Percentiles rank a stretch among this genome's conserved stretches.
Evolutionary conservation across 2,888 invertebrate species (phyloP).

Genomic region (Ectemnius continuus): DNA sequence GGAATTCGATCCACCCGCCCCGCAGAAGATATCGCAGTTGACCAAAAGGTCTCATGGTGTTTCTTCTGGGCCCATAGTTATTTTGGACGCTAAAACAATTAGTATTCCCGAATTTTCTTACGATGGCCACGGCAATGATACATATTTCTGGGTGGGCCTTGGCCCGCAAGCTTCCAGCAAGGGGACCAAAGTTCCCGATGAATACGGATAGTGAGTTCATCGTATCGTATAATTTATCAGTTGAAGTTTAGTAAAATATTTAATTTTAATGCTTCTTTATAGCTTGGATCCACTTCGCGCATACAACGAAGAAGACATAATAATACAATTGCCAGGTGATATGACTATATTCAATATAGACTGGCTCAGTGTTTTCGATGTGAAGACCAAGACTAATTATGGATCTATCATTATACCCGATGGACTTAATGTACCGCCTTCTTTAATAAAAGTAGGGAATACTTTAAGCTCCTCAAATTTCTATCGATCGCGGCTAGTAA

Average conservation of each 20-base stretch:
- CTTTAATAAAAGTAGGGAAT: slow-evolving; percentile 82
- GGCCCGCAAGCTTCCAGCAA: slow-evolving; percentile 92
- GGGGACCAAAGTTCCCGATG: slow-evolving; percentile 91
- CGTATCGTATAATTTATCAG: not conserved
- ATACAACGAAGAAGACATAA: slow-evolving; percentile 87
- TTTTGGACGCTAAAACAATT: slow-evolving; percentile 90
- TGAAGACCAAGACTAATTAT: slow-evolving; percentile 83
- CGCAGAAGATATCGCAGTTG: slow-evolving; percentile 82
- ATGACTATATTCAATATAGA: slow-evolving; percentile 89
- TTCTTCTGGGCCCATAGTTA: slow-evolving; percentile 85
- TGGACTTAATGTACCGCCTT: slow-evolving; percentile 91
- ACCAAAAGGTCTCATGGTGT: slow-evolving; percentile 83
- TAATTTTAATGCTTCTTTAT: slow-evolving; percentile 40
- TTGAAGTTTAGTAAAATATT: not conserved
- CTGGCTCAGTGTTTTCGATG: slow-evolving; percentile 91
- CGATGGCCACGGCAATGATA: slow-evolving; percentile 87
- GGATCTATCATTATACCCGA: slow-evolving; percentile 89
- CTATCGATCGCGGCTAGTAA: not conserved
- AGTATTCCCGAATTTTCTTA: slow-evolving; percentile 87
- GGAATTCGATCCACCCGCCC: slow-evolving; percentile 91
- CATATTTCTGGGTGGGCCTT: slow-evolving; percentile 93
- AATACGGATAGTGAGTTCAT: slow-evolving; percentile 91
- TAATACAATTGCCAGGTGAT: slow-evolving; percentile 88
- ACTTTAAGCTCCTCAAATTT: slow-evolving; percentile 3
- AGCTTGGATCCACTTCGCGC: slow-evolving; percentile 89